Conservation (phyloP, 2,113 vertebrate species). For the Campylomormyrus tamandua region DNA sequence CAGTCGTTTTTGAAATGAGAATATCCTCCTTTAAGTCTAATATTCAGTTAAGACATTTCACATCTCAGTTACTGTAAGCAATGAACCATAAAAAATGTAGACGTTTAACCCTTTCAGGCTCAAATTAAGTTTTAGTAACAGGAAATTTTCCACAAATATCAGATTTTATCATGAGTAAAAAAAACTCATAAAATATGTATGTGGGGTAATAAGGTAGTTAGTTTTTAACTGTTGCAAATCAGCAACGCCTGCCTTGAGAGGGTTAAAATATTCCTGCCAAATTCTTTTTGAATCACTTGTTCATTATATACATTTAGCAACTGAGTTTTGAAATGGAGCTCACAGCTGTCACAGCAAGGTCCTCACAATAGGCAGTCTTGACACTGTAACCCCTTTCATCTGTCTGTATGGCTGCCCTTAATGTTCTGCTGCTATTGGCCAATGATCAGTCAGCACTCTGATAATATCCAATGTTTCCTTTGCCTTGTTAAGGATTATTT, state of each 20-base stretch:
- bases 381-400: neutral
- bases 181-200: too few species aligned
- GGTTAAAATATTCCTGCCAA: neutral
- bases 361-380: neutral
- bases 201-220: too few species aligned
- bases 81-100: neutral
- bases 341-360: neutral
- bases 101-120: too few species aligned
- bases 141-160: too few species aligned
- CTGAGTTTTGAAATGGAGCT: constrained; percentile 1
- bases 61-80: neutral
- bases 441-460: neutral
- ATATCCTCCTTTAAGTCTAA: neutral
- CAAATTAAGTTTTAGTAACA: too few species aligned
- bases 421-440: neutral
- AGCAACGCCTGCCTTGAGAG: too few species aligned
- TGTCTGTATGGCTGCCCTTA: too few species aligned
- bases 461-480: neutral
- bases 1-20: neutral
- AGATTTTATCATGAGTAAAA: too few species aligned
- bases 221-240: too few species aligned
- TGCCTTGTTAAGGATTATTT: constrained; percentile 8
- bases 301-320: neutral
- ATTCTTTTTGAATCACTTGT: neutral
- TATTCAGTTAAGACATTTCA: neutral